Base-by-base conservation (phyloP, 2,113 vertebrate species). In the Turdus rufiventris region DNA sequence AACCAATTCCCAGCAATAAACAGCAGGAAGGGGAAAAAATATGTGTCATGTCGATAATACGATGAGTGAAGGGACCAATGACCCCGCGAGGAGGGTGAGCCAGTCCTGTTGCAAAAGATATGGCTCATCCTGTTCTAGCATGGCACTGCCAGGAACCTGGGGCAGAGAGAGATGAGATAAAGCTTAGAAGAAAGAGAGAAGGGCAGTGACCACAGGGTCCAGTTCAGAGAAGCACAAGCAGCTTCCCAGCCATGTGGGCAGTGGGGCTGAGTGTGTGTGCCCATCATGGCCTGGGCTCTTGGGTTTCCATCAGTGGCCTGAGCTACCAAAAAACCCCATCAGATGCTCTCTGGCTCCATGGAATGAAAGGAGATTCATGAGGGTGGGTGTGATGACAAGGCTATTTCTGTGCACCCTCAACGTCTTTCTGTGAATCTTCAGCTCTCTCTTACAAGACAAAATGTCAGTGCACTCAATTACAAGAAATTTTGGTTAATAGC, bases 1-100 rank as follows among this genome's bases (percentile, higher is more conserved):
- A 92, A 87, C 61, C n/a, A 74, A 94, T 94, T 95, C 76, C 81
- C 77, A 94, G 86, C 77, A 91, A 91, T 85, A 78, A 93, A 50
- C n/a, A 77, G 56, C 24, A 82, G 57, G 70, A 89, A 92, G 65
- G 4, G 9, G 38, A 33, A 40, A 42, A 71, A 51, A 51, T 0
- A 31, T 65, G 60, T 89, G 86, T 92, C 48, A 50, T 82, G 68
- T 57, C 78, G 91, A 71, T 87, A 91, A 74, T 12, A 17, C 0
- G 3, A n/a, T 92, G 78, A 96, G 70, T 26, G 47, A 78, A 93
- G 81, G 61, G 66, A 40, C 45, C 89, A 67, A 25, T 90, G 81
- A 91, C 80, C 95, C 50, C 28, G n/a, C 33, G 70, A 85, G 73
- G 40, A 91, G 42, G 26, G 43, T 81, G 84, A 89, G 48, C 80